Evolutionary conservation across 2,113 vertebrate genomes (phyloP).

Genomic region (Motacilla tschutschensis): DNA sequence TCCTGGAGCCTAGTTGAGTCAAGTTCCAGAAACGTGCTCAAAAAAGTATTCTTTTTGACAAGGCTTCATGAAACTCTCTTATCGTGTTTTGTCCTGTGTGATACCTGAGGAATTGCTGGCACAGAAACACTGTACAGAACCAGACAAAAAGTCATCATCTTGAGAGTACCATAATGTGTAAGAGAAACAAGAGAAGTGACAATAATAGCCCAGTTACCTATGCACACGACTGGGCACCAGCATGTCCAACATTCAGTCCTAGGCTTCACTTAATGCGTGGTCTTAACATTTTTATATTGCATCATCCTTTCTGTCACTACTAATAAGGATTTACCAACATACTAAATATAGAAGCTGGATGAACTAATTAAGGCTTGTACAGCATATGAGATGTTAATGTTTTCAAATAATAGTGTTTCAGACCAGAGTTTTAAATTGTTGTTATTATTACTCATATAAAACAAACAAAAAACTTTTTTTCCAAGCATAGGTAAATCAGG

Average conservation of each 20-base stretch:
- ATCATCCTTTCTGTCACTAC: neutral
- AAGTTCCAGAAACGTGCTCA: neutral
- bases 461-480: neutral
- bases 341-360: neutral
- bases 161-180: accelerated
- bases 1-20: neutral
- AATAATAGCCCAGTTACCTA: neutral
- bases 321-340: constrained; percentile 8
- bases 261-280: neutral
- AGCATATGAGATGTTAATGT: neutral
- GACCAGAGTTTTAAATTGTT: neutral
- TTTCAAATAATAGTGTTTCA: constrained; percentile 8
- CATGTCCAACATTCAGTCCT: neutral
- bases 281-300: neutral
- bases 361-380: constrained; percentile 12
- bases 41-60: neutral
- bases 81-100: neutral
- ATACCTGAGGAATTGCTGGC: neutral
- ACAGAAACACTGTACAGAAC: neutral
- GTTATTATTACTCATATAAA: neutral
- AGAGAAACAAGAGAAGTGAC: neutral
- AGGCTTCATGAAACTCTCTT: neutral
- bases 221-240: neutral
- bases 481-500: neutral
- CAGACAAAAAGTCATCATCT: neutral